Evolutionary conservation across 2,888 invertebrate species (phyloP).

Genomic region (Tenthredo notha): DNA sequence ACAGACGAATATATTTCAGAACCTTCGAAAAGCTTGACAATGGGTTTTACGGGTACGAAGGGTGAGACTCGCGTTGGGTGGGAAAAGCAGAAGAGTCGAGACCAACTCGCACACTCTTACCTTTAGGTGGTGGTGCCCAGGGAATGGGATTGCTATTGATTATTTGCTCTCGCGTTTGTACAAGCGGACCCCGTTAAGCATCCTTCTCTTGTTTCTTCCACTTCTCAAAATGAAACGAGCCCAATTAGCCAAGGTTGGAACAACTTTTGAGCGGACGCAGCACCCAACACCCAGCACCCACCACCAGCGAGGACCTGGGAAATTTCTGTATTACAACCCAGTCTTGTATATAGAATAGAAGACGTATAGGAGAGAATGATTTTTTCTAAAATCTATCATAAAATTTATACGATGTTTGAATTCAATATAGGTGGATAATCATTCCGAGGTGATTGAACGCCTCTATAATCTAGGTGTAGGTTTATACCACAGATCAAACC

Average conservation of each 20-base stretch:
- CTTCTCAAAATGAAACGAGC: slow-evolving; percentile 39
- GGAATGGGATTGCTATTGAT: slow-evolving; percentile 48
- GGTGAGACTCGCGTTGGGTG: background rate
- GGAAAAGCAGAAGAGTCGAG: background rate
- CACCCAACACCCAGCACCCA: no score
- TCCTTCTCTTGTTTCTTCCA: slow-evolving; percentile 45
- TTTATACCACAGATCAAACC: background rate
- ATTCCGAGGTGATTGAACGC: background rate
- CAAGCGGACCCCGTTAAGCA: slow-evolving; percentile 20
- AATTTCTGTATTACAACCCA: background rate
- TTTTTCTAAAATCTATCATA: background rate
- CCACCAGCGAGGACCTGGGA: background rate
- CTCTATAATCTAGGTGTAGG: background rate
- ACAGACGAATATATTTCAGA: background rate
- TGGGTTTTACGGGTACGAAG: background rate
- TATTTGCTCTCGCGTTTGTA: slow-evolving; percentile 30
- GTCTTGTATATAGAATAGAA: background rate
- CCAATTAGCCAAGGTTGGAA: slow-evolving; percentile 39
- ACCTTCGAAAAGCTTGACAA: slow-evolving; percentile 8
- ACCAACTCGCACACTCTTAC: slow-evolving; percentile 22
- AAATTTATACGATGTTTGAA: background rate
- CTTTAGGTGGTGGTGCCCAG: slow-evolving; percentile 19
- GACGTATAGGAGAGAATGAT: background rate
- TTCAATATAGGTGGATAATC: background rate
- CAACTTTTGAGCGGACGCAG: slow-evolving; percentile 36